phyloP scores from a whole-genome alignment of 2,797 vertebrate species.

The Neosilurus hyrtlii region DNA sequence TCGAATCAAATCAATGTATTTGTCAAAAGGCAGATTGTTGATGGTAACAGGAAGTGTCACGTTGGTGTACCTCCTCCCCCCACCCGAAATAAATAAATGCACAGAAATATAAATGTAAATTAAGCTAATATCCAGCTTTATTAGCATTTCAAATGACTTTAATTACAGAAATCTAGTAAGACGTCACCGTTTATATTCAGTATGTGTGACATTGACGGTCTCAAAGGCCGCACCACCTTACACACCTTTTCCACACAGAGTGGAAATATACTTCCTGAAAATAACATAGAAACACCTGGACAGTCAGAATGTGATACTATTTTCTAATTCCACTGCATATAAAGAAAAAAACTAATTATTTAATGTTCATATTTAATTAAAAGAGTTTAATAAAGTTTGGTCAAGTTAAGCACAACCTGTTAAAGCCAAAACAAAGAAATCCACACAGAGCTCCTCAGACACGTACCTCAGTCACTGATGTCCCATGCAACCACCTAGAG shows the following conservation, averaged over 20 bases:
- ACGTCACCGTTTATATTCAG: constrained; percentile 3
- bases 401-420: neutral
- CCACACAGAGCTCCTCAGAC: neutral
- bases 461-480: constrained; percentile 61
- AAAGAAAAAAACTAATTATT: neutral
- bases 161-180: neutral
- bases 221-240: neutral
- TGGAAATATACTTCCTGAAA: neutral
- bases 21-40: neutral
- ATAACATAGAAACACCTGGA: neutral
- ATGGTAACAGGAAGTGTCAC: neutral
- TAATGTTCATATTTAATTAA: neutral
- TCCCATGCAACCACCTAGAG: constrained; percentile 37
- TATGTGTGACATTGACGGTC: neutral
- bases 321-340: neutral
- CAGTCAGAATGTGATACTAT: neutral
- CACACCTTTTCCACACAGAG: neutral
- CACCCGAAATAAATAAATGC: too few species aligned
- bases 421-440: neutral
- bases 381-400: neutral
- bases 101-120: neutral
- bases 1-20: neutral
- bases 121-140: neutral
- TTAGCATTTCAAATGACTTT: constrained; percentile 6
- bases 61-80: too few species aligned